Evolutionary conservation across 2,113 vertebrate species (phyloP), one percentile per base, ranked within the genome.

Genomic region (Limnothrissa miodon): DNA sequence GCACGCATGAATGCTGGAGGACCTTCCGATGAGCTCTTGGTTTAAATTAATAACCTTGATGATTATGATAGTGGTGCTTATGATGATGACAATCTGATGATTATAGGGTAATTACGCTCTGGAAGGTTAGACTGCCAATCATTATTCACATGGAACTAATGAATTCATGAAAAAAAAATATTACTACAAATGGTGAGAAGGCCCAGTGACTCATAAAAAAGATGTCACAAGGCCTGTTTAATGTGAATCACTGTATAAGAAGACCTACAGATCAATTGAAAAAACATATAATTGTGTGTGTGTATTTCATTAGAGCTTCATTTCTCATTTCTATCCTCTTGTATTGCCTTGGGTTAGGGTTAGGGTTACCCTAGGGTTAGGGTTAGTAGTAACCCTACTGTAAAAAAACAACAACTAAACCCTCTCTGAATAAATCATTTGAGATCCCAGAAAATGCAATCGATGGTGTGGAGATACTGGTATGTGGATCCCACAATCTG

Each of bases 51-150:
- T 87, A 85, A 83, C 78, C 82, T 85, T 83, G 82, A 81, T 87
- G 86, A 85, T 87, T 87, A 85, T 83, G 84, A 87, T 83, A 85
- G 79, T 78, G 80, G 86, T 83, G 86, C 82, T 83, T 87, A 82
- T 42, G 84, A 85, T 85, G 86, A 87, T 83, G 82, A 82, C 86
- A 83, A 85, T 83, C 82, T 74, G 84, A 85, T 87, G 80, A 87
- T 87, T 85, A 87, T 87, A 53, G 82, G 82, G 82, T 85, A 85
- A 87, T 87, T 87, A 87, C 84, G 56, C 79, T 81, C 86, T 80
- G 80, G 44, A 83, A 19, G 70, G 82, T 74, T 84, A 85, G 86
- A 66, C 83, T 80, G 78, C 82, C 84, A 83, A 87, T 87, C 84
- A 83, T 78, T 74, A 25, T 85, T 85, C 70, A 56, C 70, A 66